A percentile compares a stretch with the other conserved stretches of the same genome.
Conservation (phyloP, 2,888 invertebrate genomes). For the Caenorhabditis sp. region DNA sequence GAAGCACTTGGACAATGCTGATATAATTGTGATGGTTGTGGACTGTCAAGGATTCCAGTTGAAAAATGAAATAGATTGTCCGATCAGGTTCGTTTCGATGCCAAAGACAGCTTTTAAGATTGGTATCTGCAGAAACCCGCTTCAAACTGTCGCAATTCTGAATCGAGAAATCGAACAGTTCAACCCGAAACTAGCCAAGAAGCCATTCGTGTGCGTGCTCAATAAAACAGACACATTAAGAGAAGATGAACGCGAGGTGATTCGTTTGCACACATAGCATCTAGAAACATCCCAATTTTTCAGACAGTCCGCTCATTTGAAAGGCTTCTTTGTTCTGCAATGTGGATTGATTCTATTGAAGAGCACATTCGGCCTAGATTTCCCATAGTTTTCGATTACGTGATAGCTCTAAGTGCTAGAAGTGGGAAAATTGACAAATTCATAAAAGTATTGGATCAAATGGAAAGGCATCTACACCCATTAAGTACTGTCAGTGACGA, state of each 20-base stretch:
- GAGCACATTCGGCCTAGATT: no score
- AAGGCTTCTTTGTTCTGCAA: background rate
- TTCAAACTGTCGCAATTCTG: constrained; percentile 73
- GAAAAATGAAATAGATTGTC: constrained; percentile 67
- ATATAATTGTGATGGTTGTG: constrained; percentile 75
- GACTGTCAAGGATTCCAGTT: constrained; percentile 75
- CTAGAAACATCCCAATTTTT: background rate
- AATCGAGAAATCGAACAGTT: constrained; percentile 73
- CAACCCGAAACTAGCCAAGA: constrained; percentile 62
- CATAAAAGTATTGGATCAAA: no score
- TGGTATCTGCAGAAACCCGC: constrained; percentile 60
- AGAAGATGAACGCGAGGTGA: constrained; percentile 6
- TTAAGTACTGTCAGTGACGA: no score
- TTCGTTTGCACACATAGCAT: background rate
- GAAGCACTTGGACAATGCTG: constrained; percentile 76
- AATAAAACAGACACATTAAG: constrained; percentile 71
- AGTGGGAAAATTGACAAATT: no score
- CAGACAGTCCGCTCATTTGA: background rate
- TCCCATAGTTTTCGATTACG: no score
- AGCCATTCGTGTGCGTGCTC: constrained; percentile 70
- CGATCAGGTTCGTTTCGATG: constrained; percentile 61
- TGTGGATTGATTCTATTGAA: no score
- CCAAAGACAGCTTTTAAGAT: background rate
- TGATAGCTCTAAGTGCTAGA: no score
- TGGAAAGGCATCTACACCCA: no score